Base-by-base conservation (phyloP, 2,113 vertebrate species). In the Oriolus oriolus region DNA sequence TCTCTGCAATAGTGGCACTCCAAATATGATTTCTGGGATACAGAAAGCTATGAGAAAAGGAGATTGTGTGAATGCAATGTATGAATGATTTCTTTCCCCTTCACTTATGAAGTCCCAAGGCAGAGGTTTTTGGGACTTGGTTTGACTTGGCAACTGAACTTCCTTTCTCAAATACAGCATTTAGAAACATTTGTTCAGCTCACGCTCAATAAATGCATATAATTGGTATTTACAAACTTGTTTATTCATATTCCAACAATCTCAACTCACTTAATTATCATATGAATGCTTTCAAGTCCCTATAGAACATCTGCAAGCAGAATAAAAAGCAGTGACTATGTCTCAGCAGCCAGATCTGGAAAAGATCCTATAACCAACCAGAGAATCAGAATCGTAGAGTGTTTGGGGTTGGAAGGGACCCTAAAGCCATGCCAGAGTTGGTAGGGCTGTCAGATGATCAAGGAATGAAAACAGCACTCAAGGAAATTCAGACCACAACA, bases 201-300 rank as follows among this genome's bases (percentile, higher is more conserved):
- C 88, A 74, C 2, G 5, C 59, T 65, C 63, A 84, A 83, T 88
- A 92, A 92, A 70, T 77, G 35, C 45, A 63, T 83, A 47, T 70
- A 95, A 92, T 63, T 86, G 54, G 59, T 95, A 93, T 96, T 95
- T 97, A 78, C 83, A 84, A 81, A 84, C 71, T 86, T 84, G 45
- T 81, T 84, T 78, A 87, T 92, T 93, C 76, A 70, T 75, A 92
- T 47, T 70, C 60, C 75, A 86, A 74, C 42, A 59, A 92, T 88
- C 64, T 90, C 83, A 84, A 69, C 54, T 84, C 65, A 65, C 53
- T 45, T 61, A 93, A 92, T 96, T 90, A 93, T 45, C 80, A 85
- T 84, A 82, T 50, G 63, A 95, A 92, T 94, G 52, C 45, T 83
- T 85, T 74, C 42, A 60, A 87, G 70, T 80, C 71, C 75, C 78